Evolutionary conservation across 2,797 vertebrate genomes (phyloP).

Genomic region (Halcyon smyrnensis): DNA sequence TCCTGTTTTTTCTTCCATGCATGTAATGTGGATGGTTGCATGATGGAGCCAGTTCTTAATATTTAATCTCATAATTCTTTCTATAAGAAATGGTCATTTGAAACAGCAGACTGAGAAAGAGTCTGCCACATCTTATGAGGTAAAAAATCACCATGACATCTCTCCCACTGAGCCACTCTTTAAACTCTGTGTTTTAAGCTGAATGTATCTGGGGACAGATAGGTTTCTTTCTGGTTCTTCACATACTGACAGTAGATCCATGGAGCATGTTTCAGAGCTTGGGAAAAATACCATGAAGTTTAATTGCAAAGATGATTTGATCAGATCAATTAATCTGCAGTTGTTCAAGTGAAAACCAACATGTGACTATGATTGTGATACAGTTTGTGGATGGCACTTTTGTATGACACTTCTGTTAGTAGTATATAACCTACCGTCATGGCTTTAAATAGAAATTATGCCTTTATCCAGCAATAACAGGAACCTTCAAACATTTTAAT

Average conservation of each 20-base stretch:
- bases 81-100: background rate
- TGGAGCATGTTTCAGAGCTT: background rate
- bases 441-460: background rate
- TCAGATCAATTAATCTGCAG: background rate
- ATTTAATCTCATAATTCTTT: background rate
- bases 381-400: background rate
- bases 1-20: background rate
- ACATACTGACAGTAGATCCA: background rate
- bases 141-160: background rate
- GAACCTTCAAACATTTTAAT: background rate
- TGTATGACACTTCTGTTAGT: background rate
- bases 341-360: background rate
- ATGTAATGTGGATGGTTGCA: background rate
- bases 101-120: background rate
- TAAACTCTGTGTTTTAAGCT: background rate
- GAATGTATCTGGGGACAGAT: background rate
- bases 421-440: rapidly evolving
- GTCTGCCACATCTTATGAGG: background rate
- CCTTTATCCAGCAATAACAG: background rate
- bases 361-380: background rate
- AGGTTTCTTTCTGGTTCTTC: background rate
- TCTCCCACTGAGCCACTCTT: background rate
- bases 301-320: background rate
- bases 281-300: background rate
- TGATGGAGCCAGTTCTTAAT: background rate